Evolutionary conservation across 2,113 vertebrate species (phyloP).

Genomic region (Cyphomyrus plagiostoma): DNA sequence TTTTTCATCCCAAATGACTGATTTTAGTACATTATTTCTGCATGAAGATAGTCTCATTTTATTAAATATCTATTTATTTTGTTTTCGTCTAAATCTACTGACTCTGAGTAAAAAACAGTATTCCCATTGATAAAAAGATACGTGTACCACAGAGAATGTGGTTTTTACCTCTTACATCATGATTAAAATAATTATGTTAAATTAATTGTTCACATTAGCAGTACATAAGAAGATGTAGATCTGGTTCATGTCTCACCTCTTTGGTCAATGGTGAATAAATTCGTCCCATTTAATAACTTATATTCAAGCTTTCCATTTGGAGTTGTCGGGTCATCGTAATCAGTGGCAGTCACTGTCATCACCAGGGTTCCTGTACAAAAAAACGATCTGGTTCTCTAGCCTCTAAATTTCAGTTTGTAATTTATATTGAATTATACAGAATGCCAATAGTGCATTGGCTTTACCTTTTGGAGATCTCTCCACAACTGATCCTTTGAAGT

Average conservation of each 20-base stretch:
- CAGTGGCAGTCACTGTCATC: constrained; percentile 69
- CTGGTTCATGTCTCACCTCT: constrained; percentile 58
- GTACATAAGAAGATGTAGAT: not conserved
- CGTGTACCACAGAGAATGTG: not conserved
- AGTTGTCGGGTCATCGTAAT: constrained; percentile 80
- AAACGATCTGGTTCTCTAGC: not conserved
- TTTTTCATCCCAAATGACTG: not conserved
- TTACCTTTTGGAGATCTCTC: constrained; percentile 77
- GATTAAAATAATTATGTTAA: not conserved
- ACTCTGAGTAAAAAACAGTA: not conserved
- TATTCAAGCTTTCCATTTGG: constrained; percentile 72
- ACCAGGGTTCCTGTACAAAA: constrained; percentile 67
- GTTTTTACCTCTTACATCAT: not conserved
- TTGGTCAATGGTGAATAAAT: constrained; percentile 71
- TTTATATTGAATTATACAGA: not conserved
- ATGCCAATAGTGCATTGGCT: constrained; percentile 8
- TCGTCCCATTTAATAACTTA: constrained; percentile 55
- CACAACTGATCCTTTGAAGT: constrained; percentile 68
- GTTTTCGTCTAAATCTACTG: not conserved
- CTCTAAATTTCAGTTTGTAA: not conserved
- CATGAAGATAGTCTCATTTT: not conserved
- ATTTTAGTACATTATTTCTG: not conserved
- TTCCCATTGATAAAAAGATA: not conserved
- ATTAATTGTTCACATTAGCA: not conserved
- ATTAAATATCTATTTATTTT: not conserved